phyloP scores from a whole-genome alignment of 2,113 vertebrate genomes.

The Pitta sordida region DNA sequence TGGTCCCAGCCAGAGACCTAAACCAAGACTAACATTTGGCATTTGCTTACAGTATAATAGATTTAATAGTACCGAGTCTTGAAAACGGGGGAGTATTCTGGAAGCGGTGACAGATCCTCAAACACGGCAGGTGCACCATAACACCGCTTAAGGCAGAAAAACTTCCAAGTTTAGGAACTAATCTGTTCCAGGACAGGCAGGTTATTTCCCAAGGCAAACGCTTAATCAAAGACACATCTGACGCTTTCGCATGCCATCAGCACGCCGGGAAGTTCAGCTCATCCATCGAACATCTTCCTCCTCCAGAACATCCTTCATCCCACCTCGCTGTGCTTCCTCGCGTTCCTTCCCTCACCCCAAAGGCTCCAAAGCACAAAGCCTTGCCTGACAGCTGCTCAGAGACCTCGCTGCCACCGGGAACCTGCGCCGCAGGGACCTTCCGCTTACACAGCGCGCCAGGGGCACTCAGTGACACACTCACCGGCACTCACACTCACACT shows the following conservation, averaged over 20 bases:
- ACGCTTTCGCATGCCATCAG: background rate
- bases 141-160: background rate
- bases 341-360: background rate
- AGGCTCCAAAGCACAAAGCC: background rate
- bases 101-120: background rate
- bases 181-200: background rate
- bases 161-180: background rate
- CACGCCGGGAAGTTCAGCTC: background rate
- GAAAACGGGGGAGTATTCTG: background rate
- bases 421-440: background rate
- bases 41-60: background rate
- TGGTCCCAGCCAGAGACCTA: background rate
- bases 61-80: background rate
- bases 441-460: background rate
- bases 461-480: background rate
- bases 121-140: conserved; percentile 56
- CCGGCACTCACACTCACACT: no score
- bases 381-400: background rate
- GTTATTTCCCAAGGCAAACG: background rate
- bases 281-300: background rate
- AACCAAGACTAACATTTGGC: background rate
- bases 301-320: background rate
- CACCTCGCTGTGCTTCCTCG: background rate
- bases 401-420: background rate
- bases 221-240: background rate